Evolutionary conservation across 2,113 vertebrate species (phyloP).

Genomic region (Stigmatopora argus): DNA sequence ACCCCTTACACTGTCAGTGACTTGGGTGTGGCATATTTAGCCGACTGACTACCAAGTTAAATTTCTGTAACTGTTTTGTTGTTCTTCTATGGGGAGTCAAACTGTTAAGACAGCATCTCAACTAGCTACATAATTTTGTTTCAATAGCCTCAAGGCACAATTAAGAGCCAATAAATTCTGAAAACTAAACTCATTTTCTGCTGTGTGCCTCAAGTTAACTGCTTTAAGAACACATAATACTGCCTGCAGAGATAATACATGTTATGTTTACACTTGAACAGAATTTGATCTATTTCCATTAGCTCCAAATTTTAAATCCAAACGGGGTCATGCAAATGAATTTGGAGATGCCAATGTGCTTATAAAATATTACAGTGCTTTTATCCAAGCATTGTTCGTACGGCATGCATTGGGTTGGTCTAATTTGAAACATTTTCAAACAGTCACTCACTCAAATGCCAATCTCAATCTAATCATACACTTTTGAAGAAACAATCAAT

Average conservation of each 20-base stretch:
- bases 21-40: too few species aligned
- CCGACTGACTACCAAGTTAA: too few species aligned
- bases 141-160: too few species aligned
- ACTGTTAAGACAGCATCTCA: too few species aligned
- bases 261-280: not conserved
- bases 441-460: slow-evolving; percentile 13
- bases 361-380: not conserved
- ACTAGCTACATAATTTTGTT: too few species aligned
- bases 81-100: too few species aligned
- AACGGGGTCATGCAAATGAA: not conserved
- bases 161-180: too few species aligned
- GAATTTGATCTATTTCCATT: not conserved
- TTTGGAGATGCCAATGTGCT: not conserved
- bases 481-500: slow-evolving; percentile 20
- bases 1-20: too few species aligned
- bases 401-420: slow-evolving; percentile 8
- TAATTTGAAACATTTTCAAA: slow-evolving; percentile 5
- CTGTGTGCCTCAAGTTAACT: not conserved
- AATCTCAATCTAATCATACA: slow-evolving; percentile 44
- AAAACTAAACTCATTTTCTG: too few species aligned
- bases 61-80: too few species aligned
- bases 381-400: slow-evolving; percentile 13
- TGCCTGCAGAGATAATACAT: not conserved
- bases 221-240: not conserved
- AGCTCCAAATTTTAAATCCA: not conserved